Base-by-base conservation (phyloP, 30 jellyfish, hydroid and myxozoan species). In the Hydractinia echinata region DNA sequence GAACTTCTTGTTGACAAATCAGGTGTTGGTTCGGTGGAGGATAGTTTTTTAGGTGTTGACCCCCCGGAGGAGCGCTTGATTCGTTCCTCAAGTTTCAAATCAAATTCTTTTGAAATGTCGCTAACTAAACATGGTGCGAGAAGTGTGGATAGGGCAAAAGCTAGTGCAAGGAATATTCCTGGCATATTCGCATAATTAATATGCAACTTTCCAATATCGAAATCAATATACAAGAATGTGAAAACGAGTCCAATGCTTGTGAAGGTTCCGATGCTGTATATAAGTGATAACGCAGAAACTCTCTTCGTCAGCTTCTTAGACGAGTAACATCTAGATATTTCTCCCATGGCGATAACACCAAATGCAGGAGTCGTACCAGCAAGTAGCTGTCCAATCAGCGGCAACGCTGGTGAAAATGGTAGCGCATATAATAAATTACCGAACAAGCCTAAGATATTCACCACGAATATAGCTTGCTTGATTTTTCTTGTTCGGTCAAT, bases 401-500 rank as follows among this genome's bases (percentile, higher is more conserved):
- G 89, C 1, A 82, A 51, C 53, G 67, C 86, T 5, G 89, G 89
- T 49, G 89, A 82, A 68, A 82, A 82, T n/a, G 86, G 89, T 14
- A 82, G 53, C 76, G 89, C 86, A 55, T 82, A 82, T 19, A 82
- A 48, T 10, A 82, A 49, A 67, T 82, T 82, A 4, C 89, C 89
- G 48, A 82, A 18, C 61, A 82, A 70, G 16, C 82, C 89, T 30
- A 67, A 67, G 20, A 82, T 71, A 53, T 82, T 82, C 53, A 82
- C 67, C 21, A 58, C 54, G n/a, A 82, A 49, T 20, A 82, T 71
- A 9, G 67, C 82, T 53, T 82, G 82, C 54, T 53, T 67, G 58
- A 68, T 82, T 61, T 69, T 68, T 50, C 89, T 20, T 15, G 89
- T 21, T 67, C 66, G 70, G 19, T 82, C 89, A 50, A 82, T 21